phyloP scores from a whole-genome alignment of 2,888 invertebrate species.

The Halictus quadricinctus region DNA sequence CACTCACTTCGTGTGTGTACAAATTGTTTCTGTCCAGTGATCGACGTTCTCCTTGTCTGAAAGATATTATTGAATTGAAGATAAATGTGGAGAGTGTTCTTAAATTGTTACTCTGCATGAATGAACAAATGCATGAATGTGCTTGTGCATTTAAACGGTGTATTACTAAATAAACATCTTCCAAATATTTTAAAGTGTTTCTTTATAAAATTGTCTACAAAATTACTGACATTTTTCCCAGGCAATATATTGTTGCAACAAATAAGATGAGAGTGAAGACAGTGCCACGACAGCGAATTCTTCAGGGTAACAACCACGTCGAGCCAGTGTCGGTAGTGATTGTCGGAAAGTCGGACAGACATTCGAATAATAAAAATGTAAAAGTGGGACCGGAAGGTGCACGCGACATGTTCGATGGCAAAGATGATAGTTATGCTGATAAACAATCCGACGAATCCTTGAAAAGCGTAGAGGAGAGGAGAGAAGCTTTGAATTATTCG shows the following conservation, averaged over 20 bases:
- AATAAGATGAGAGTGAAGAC: constrained; percentile 77
- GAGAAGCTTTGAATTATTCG: constrained; percentile 20
- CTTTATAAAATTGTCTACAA: background rate
- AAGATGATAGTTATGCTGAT: no score
- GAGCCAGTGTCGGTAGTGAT: constrained; percentile 14
- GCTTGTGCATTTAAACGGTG: no score
- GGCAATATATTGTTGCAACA: background rate
- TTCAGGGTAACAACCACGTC: constrained; percentile 15
- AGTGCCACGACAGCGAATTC: constrained; percentile 70
- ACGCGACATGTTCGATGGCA: background rate
- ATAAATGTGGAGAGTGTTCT: no score
- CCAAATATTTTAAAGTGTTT: background rate
- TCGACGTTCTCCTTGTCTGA: no score
- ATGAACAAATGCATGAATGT: no score
- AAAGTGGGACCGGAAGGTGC: background rate
- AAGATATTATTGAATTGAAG: no score
- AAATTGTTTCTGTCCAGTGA: background rate
- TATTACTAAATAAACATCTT: no score
- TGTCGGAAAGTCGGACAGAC: background rate
- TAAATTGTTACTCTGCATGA: no score
- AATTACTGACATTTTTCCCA: background rate
- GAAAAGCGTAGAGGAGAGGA: background rate
- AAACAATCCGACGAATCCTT: background rate
- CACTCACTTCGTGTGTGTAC: no score
- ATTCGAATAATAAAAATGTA: background rate